Evolutionary conservation across 2,888 invertebrate genomes (phyloP), one percentile per base, ranked within the genome.

Genomic region (Trilocha varians): DNA sequence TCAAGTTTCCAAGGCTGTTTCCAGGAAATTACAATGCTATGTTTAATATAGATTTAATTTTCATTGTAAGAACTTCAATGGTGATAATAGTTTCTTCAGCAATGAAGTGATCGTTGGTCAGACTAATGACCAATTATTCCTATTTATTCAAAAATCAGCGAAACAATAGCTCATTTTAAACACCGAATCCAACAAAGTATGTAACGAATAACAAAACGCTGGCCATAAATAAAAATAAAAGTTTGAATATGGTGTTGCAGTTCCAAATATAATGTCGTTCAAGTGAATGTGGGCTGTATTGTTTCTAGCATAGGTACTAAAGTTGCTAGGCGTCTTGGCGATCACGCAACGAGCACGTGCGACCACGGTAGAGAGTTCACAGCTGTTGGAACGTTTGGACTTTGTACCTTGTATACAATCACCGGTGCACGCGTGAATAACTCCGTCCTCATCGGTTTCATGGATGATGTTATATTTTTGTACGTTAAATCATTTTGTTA

Each of bases 331-430:
- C 34, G 44, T 39, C 25, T 43, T 36, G 25, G 39, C 11, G 49
- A 80, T 78, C 82, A 82, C 75, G 82, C 71, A 59, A 48, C 14
- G 56, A 52, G 70, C 78, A 78, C 79, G 80, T 66, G 65, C 59
- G 56, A 59, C 65, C 72, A 63, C 63, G 65, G 64, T 66, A 67
- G 67, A 63, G 70, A 70, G 72, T 68, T 65, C 69, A 73, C 79
- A 80, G 79, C 78, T 76, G 78, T 70, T 70, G 62, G 55, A 58
- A 58, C 57, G 59, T 57, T 54, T 65, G 79, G 82, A 84, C 83
- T 84, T 83, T 82, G 82, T 65, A 83, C 80, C 61, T 70, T 65
- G 53, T 61, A 60, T 62, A 75, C 78, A 76, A 76, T 78, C 80
- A 77, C 78, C 77, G 74, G 69, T 67, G 65, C 62, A 65, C 52